A percentile compares a stretch with the other conserved stretches of the same genome.
Evolutionary conservation across 35 echinoderm and acorn worm species (phyloP).

Genomic region (Patiria miniata): DNA sequence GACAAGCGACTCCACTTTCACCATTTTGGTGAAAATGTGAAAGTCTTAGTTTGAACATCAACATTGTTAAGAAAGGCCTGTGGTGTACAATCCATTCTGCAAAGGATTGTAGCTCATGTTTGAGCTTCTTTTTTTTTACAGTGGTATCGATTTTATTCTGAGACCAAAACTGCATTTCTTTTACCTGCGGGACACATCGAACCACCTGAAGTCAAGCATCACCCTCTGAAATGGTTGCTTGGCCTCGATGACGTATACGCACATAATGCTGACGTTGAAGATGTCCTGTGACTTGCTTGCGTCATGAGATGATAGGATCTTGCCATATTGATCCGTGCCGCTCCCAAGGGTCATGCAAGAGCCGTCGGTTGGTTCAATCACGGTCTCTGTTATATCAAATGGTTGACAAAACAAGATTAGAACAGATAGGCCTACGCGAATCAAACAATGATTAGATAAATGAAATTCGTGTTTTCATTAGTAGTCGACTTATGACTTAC

Average conservation of each 20-base stretch:
- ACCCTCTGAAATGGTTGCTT: slow-evolving; percentile 44
- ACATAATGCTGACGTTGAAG: slow-evolving; percentile 36
- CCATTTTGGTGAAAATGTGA: no score
- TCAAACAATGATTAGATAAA: neutral
- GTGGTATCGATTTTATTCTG: no score
- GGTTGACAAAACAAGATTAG: no score
- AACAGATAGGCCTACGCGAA: neutral
- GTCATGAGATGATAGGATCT: slow-evolving; percentile 36
- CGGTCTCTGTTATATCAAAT: neutral
- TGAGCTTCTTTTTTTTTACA: no score
- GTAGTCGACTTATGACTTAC: neutral
- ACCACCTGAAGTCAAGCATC: slow-evolving; percentile 65
- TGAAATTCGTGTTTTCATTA: neutral
- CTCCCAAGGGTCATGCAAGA: slow-evolving; percentile 18
- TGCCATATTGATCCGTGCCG: slow-evolving; percentile 22
- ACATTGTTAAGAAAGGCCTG: no score
- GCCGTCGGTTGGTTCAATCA: slow-evolving; percentile 24
- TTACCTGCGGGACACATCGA: slow-evolving; percentile 58
- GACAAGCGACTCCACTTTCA: no score
- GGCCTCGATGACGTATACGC: slow-evolving; percentile 42
- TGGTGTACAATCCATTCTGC: no score
- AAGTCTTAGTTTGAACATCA: no score
- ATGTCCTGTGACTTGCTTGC: slow-evolving; percentile 42
- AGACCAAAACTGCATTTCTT: neutral
- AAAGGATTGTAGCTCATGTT: no score